These are phyloP conservation scores for Pangasius djambal DNA, from an alignment of 2,797 vertebrate species.

Conservation along the genomic window DNA sequence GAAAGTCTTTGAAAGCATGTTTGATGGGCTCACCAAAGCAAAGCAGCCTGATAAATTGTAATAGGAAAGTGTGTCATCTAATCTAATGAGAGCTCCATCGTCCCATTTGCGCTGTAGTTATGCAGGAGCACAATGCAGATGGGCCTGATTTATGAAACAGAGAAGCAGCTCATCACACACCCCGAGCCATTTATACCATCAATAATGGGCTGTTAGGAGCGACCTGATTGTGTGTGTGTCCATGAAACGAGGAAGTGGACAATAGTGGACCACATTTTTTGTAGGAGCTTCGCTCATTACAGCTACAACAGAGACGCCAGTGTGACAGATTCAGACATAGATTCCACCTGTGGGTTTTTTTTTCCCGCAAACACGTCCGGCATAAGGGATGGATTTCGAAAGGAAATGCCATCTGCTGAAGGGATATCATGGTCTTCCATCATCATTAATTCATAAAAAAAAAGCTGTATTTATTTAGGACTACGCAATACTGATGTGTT, in stretches of 20 bases:
- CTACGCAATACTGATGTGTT: not conserved
- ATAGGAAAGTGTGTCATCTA: constrained; percentile 34
- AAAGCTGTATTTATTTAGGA: constrained; percentile 1
- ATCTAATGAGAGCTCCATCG: constrained; percentile 27
- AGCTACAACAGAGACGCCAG: not conserved
- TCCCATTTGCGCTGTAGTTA: constrained; percentile 38
- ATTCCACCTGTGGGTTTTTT: not conserved
- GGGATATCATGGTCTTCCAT: constrained; percentile 21
- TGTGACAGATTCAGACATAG: not conserved
- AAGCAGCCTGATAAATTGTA: constrained; percentile 30
- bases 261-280: not conserved
- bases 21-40: constrained; percentile 24
- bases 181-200: constrained; percentile 18
- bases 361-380: not conserved
- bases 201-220: constrained; percentile 28
- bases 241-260: not conserved
- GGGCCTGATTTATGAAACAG: constrained; percentile 40
- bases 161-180: constrained; percentile 19
- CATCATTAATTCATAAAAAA: constrained; percentile 26
- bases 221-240: constrained; percentile 11
- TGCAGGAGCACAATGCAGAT: constrained; percentile 19
- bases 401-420: constrained; percentile 21
- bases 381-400: not conserved
- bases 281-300: not conserved
- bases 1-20: not conserved